phyloP scores from a whole-genome alignment of 2,888 invertebrate species.

The Orthosia gothica region DNA sequence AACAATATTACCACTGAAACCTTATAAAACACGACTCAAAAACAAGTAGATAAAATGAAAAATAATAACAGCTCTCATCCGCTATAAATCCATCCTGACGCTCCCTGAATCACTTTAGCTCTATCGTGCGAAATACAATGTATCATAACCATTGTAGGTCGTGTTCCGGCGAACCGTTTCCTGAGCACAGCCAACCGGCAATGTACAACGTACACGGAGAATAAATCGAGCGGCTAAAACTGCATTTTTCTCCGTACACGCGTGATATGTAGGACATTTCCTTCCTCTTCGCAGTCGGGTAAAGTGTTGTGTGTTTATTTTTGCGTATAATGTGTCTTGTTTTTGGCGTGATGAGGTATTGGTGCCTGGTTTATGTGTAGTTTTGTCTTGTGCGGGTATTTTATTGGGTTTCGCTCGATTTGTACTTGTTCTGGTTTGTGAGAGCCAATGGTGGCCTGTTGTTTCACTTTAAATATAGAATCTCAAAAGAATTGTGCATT shows the following conservation, averaged over 20 bases:
- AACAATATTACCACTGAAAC: too few relatives aligned
- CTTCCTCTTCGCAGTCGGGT: conserved; percentile 70
- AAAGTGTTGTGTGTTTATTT: conserved; percentile 65
- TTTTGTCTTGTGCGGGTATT: not conserved
- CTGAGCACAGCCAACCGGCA: conserved; percentile 71
- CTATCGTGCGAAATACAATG: conserved; percentile 86
- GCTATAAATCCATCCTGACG: conserved; percentile 63
- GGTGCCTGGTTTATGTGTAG: conserved; percentile 9
- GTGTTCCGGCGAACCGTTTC: conserved; percentile 76
- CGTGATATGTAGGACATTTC: conserved; percentile 72
- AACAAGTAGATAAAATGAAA: conserved; percentile 47
- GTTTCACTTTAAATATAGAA: not conserved
- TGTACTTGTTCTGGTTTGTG: not conserved
- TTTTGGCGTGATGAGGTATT: conserved; percentile 42
- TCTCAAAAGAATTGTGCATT: not conserved
- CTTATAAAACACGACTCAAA: not conserved
- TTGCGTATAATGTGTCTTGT: conserved; percentile 52
- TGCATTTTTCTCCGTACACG: conserved; percentile 71
- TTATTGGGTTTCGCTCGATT: not conserved
- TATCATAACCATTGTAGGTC: conserved; percentile 85
- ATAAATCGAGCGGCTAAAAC: conserved; percentile 74
- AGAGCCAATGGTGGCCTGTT: not conserved
- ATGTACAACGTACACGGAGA: conserved; percentile 70
- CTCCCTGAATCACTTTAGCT: conserved; percentile 82
- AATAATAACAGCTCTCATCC: conserved; percentile 52